phyloP scores from a whole-genome alignment of 2,888 invertebrate species.

The Sinohyriopsis cumingii region DNA sequence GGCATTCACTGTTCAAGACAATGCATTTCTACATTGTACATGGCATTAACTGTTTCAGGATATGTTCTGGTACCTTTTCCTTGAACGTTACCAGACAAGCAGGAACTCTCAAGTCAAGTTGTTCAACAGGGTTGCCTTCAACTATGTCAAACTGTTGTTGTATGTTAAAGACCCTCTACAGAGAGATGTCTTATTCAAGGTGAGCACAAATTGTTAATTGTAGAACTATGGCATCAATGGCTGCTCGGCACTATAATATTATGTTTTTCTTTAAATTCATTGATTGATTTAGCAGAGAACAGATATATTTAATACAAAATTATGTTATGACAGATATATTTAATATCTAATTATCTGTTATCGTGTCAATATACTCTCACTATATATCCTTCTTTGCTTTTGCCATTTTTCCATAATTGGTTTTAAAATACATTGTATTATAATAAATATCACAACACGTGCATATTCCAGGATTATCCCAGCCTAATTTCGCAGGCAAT shows the following conservation, averaged over 20 bases:
- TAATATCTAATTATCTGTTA: too few species aligned
- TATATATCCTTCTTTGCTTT: too few species aligned
- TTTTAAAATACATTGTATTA: too few species aligned
- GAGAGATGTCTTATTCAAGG: slow-evolving; percentile 66
- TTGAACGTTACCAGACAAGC: slow-evolving; percentile 64
- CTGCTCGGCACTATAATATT: too few species aligned
- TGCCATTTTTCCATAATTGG: too few species aligned
- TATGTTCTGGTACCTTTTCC: slow-evolving; percentile 69
- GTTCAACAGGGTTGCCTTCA: slow-evolving; percentile 68
- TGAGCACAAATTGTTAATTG: slow-evolving; percentile 20
- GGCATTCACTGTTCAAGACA: too few species aligned
- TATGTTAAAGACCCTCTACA: slow-evolving; percentile 56
- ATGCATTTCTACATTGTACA: too few species aligned
- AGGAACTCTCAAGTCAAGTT: slow-evolving; percentile 58
- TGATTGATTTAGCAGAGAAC: too few species aligned
- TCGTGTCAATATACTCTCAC: too few species aligned
- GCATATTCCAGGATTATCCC: slow-evolving; percentile 63
- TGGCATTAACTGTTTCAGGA: slow-evolving; percentile 54
- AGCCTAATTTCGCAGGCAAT: slow-evolving; percentile 65
- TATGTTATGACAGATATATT: too few species aligned
- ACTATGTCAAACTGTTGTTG: slow-evolving; percentile 67
- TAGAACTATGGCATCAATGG: neutral
- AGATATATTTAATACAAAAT: too few species aligned
- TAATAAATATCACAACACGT: neutral
- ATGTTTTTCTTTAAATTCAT: too few species aligned